Percentiles rank a stretch among this genome's conserved stretches.
These are phyloP conservation scores for Todus mexicanus DNA, from an alignment of 2,797 vertebrate genomes.

Conservation along the genomic window DNA sequence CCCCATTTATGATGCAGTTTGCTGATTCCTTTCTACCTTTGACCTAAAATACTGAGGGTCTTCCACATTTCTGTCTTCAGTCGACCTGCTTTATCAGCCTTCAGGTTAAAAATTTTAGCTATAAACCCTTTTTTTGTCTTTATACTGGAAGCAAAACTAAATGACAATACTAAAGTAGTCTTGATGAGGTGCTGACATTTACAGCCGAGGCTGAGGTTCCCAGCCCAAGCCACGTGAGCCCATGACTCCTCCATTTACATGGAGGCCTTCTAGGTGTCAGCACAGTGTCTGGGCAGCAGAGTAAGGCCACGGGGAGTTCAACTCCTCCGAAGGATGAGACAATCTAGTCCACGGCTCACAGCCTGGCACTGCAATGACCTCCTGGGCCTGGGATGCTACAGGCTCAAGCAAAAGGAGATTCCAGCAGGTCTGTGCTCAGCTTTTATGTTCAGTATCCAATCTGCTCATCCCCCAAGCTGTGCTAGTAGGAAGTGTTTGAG, in stretches of 20 bases:
- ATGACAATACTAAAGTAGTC: neutral
- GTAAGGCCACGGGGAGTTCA: neutral
- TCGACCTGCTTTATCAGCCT: neutral
- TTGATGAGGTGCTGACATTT: neutral
- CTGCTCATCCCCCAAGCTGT: neutral
- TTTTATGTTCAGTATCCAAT: neutral
- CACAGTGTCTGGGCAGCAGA: neutral
- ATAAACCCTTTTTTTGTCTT: neutral
- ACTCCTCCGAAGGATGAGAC: neutral
- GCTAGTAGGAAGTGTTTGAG: neutral
- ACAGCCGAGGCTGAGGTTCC: neutral
- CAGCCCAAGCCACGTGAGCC: neutral
- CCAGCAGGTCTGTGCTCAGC: neutral
- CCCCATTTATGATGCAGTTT: neutral
- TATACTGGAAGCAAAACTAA: neutral
- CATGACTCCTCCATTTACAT: neutral
- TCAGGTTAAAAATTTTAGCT: neutral
- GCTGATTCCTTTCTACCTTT: neutral
- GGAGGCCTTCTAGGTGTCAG: neutral
- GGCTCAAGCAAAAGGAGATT: neutral
- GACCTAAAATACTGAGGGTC: neutral
- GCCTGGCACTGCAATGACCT: neutral
- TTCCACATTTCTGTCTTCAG: neutral
- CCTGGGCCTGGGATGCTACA: neutral
- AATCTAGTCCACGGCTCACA: neutral